Evolutionary conservation across 2,113 vertebrate genomes (phyloP).

Genomic region (Speoplatyrhinus poulsoni): DNA sequence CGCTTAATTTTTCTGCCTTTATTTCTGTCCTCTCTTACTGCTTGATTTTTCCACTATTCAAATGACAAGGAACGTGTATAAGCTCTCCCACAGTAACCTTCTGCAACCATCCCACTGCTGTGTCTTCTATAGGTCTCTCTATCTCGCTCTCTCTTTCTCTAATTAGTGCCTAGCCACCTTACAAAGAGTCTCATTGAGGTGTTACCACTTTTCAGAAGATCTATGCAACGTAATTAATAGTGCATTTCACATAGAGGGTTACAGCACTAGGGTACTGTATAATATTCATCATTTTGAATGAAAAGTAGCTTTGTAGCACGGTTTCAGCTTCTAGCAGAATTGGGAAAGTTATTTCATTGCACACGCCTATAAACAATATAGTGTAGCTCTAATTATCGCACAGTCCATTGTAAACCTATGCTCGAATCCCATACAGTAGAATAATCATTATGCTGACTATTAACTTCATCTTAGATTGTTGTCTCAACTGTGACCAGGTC

Average conservation of each 20-base stretch:
- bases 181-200: not conserved
- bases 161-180: too few species aligned
- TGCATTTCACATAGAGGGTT: not conserved
- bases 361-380: constrained; percentile 10
- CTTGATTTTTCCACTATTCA: not conserved
- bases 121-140: not conserved
- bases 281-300: too few species aligned
- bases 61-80: not conserved
- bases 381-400: constrained; percentile 16
- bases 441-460: constrained; percentile 25
- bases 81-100: not conserved
- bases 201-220: not conserved
- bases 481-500: constrained; percentile 25
- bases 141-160: not conserved
- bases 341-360: constrained; percentile 27
- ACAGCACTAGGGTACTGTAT: too few species aligned
- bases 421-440: constrained; percentile 36
- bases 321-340: constrained; percentile 7
- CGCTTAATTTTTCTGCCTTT: too few species aligned
- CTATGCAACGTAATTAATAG: not conserved
- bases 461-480: constrained; percentile 41
- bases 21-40: not conserved
- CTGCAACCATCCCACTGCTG: not conserved
- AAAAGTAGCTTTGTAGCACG: not conserved
- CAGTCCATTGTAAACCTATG: not conserved